These are phyloP conservation scores for Empidonax alnorum DNA, from an alignment of 2,113 vertebrate genomes.

Conservation along the genomic window DNA sequence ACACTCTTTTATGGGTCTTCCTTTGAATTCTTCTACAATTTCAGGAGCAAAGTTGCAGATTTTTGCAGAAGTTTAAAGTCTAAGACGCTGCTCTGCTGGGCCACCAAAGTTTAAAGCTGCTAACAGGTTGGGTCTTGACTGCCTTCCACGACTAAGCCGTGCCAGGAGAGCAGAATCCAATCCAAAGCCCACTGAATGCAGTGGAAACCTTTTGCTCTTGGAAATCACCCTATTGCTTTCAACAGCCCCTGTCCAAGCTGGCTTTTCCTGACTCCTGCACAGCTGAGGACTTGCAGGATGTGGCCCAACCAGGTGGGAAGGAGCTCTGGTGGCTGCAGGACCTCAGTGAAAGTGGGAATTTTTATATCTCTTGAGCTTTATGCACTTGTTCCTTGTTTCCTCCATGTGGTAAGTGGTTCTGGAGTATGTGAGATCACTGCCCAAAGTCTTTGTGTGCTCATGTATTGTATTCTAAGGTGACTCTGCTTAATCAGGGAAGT, in stretches of 20 bases:
- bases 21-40: slow-evolving; percentile 32
- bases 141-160: not conserved
- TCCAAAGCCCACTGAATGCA: not conserved
- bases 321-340: not conserved
- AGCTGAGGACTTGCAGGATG: not conserved
- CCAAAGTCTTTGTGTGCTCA: not conserved
- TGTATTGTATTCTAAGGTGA: not conserved
- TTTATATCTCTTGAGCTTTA: not conserved
- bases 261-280: not conserved
- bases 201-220: not conserved
- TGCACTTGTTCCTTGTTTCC: not conserved
- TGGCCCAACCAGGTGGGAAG: not conserved
- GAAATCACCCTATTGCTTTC: not conserved
- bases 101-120: not conserved
- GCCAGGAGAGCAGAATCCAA: not conserved
- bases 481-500: not conserved
- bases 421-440: not conserved
- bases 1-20: slow-evolving; percentile 50
- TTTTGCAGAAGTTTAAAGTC: slow-evolving; percentile 18
- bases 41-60: not conserved
- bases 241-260: not conserved
- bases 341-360: not conserved
- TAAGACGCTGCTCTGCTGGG: not conserved
- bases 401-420: not conserved
- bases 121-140: not conserved